Base-by-base conservation (phyloP, 1,140 invertebrate species). In the Yoshiicerus persimilis region DNA sequence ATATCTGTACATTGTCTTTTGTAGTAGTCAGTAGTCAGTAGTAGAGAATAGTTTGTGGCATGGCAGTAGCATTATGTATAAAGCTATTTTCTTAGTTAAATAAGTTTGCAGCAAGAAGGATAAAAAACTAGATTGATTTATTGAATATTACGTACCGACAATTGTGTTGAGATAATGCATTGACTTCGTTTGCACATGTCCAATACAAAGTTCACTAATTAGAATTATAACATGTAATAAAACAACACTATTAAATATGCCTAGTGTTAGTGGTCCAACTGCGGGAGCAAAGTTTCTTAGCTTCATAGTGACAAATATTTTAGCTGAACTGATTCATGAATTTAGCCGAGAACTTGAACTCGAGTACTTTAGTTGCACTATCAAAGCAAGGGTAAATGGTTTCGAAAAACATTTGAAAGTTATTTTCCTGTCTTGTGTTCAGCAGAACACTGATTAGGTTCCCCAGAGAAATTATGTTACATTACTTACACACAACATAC, bases 401-500 rank as follows among this genome's bases (percentile, higher is more conserved):
- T 80, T 80, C n/a, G 75, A 38, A 80, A 80, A 80, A 80, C 75
- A 80, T 80, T 80, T 80, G 75, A 80, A 80, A 80, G 75, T 80
- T 80, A 80, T 80, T 80, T 80, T 80, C 32, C 75, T 80, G 27
- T 75, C 25, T 80, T 9, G 2, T 32, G 9, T 80, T 34, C 32
- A 34, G n/a, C n/a, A n/a, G n/a, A n/a, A 80, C 75, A 80, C 75
- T 80, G 75, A 80, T 80, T 80, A 80, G 30, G 32, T 80, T 80
- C 75, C 75, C 75, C 75, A 80, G 75, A 80, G 75, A 80, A 80
- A 80, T 80, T 80, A 32, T 80, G 9, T 36, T 80, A 38, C 75
- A 36, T 16, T 34, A n/a, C 30, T 36, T 32, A 80, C 34, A n/a
- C 34, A 38, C 75, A 80, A 38, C 20, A 80, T 80, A 36, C 64